phyloP scores from a whole-genome alignment of 2,888 invertebrate genomes.

The Steinernema scapterisci region DNA sequence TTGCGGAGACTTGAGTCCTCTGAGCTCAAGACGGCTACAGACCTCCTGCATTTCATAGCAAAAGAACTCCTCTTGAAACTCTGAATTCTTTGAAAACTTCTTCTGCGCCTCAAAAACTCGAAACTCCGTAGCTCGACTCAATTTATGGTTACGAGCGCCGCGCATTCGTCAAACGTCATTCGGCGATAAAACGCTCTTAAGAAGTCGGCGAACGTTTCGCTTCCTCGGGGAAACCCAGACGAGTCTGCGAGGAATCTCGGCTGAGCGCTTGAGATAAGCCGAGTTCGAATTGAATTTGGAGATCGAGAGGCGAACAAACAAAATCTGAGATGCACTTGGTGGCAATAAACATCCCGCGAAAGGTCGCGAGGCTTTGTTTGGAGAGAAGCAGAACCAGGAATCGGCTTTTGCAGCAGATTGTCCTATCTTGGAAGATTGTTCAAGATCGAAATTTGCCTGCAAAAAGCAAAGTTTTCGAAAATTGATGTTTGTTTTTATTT shows the following conservation, averaged over 20 bases:
- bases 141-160: slow-evolving; percentile 20
- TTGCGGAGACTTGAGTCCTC: too few species aligned
- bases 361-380: not conserved
- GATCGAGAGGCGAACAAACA: slow-evolving; percentile 12
- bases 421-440: too few species aligned
- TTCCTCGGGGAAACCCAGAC: not conserved
- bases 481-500: too few species aligned
- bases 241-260: not conserved
- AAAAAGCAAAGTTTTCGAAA: too few species aligned
- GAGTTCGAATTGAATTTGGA: not conserved
- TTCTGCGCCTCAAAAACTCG: too few species aligned
- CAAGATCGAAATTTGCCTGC: too few species aligned
- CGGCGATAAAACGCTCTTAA: not conserved
- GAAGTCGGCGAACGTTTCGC: not conserved
- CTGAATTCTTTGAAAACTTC: too few species aligned
- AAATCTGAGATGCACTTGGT: not conserved
- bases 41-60: too few species aligned
- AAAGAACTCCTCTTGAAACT: too few species aligned
- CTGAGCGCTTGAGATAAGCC: slow-evolving; percentile 8
- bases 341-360: not conserved
- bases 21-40: too few species aligned
- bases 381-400: not conserved
- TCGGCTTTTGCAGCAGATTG: not conserved
- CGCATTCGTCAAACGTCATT: not conserved
- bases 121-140: not conserved